Base-by-base conservation (phyloP, 1,140 invertebrate species). In the Xylocopa sonorina region DNA sequence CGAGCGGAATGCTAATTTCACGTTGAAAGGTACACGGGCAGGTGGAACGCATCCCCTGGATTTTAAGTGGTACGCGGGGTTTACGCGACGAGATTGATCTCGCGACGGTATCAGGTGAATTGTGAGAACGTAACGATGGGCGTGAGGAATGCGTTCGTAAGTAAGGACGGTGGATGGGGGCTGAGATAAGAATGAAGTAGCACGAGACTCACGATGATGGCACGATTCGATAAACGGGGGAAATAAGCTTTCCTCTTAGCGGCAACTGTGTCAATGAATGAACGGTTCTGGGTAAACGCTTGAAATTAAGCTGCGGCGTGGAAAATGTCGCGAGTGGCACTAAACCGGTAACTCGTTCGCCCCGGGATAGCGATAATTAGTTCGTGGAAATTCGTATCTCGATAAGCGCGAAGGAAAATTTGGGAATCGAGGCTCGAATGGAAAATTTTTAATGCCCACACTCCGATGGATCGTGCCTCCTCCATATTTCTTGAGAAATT, bases 121-220 rank as follows among this genome's bases (percentile, higher is more conserved):
- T 3, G 18, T 41, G 41, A n/a, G 14, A 46, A 46, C 4, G 9
- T 43, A 64, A 64, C 7, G 12, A 41, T 21, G 24, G 12, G 10
- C 41, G 24, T 16, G 18, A 10, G 4, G 18, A 41, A 64, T 29
- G 41, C 16, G 24, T 46, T 29, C 10, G 16, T 21, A 21, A 46
- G 16, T 9, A 50, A 34, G 27, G 46, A 48, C 16, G 21, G 29
- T 68, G 48, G 12, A 53, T 53, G 21, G 14, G 21, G 12, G 21
- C 51, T 68, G 10, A 68, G 32, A 68, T 68, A 68, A 68, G 38
- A 51, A 68, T 10, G 48, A 38, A 51, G n/a, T 68, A 68, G 66
- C 46, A 12, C 32, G 32, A 53, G 48, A 14, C 32, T 68, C n/a
- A 27, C 41, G 7, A 18, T 24, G 66, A 51, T 68, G 66, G 48